Conservation (phyloP, 2,888 invertebrate species). For the Cryptophagus acutangulus region DNA sequence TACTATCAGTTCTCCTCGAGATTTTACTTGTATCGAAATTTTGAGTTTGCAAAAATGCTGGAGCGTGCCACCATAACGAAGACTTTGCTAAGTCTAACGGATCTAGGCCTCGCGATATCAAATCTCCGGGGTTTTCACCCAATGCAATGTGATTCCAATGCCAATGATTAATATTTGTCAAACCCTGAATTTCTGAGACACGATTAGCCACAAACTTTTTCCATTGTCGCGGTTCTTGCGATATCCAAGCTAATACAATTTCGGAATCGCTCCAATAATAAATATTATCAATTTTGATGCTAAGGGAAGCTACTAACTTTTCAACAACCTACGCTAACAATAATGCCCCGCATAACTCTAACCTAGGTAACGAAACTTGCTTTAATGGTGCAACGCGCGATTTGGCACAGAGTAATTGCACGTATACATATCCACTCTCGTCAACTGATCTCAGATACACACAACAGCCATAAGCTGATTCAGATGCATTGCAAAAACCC, state of each 20-base stretch:
- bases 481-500: too few relatives aligned
- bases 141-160: constrained; percentile 26
- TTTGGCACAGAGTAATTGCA: constrained; percentile 19
- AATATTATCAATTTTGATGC: constrained; percentile 12
- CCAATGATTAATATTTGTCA: constrained; percentile 9
- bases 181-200: too few relatives aligned
- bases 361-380: constrained; percentile 18
- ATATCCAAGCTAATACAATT: too few relatives aligned
- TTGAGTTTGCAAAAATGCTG: too few relatives aligned
- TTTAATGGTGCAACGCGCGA: constrained; percentile 23
- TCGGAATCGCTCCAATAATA: too few relatives aligned
- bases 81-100: constrained; percentile 11
- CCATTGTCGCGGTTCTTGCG: too few relatives aligned
- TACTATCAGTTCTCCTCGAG: too few relatives aligned
- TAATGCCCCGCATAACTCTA: too few relatives aligned
- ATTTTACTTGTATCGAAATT: too few relatives aligned
- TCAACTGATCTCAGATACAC: constrained; percentile 16
- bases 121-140: too few relatives aligned
- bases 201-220: too few relatives aligned
- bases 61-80: constrained; percentile 24
- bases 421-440: constrained; percentile 6
- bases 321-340: constrained; percentile 23
- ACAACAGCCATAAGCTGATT: too few relatives aligned
- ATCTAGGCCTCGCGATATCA: constrained; percentile 22
- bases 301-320: constrained; percentile 12